Conservation (phyloP, 2,888 invertebrate species). For the Carterocephalus palaemon region DNA sequence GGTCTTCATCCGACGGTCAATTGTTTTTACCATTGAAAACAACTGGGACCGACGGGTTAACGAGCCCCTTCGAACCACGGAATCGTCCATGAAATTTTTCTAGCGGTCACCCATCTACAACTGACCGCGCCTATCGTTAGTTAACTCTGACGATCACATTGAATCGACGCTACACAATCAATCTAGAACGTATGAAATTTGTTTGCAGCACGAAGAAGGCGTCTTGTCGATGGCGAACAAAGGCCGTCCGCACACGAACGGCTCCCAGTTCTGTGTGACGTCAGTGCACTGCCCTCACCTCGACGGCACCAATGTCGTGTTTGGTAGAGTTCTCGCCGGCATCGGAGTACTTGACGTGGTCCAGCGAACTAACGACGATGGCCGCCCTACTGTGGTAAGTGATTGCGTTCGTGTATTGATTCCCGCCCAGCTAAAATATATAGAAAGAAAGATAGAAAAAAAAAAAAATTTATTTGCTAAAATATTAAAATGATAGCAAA, state of each 20-base stretch:
- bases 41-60: too few relatives aligned
- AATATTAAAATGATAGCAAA: too few relatives aligned
- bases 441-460: not conserved
- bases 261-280: conserved; percentile 96
- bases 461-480: not conserved
- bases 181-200: not conserved
- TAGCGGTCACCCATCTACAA: not conserved
- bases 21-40: not conserved
- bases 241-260: conserved; percentile 89
- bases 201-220: conserved; percentile 80
- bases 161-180: too few relatives aligned
- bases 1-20: too few relatives aligned
- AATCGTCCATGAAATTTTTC: too few relatives aligned
- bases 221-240: conserved; percentile 89
- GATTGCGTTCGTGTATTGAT: not conserved
- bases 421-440: not conserved
- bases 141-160: too few relatives aligned
- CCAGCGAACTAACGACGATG: conserved; percentile 79
- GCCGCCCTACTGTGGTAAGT: conserved; percentile 80
- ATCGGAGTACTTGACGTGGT: conserved; percentile 85
- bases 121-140: not conserved
- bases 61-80: not conserved
- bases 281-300: conserved; percentile 86
- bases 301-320: conserved; percentile 89
- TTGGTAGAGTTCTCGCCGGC: conserved; percentile 89